A percentile compares a stretch with the other conserved stretches of the same genome.
phyloP scores from a whole-genome alignment of 2,888 invertebrate genomes.

The Eretmocerus hayati region DNA sequence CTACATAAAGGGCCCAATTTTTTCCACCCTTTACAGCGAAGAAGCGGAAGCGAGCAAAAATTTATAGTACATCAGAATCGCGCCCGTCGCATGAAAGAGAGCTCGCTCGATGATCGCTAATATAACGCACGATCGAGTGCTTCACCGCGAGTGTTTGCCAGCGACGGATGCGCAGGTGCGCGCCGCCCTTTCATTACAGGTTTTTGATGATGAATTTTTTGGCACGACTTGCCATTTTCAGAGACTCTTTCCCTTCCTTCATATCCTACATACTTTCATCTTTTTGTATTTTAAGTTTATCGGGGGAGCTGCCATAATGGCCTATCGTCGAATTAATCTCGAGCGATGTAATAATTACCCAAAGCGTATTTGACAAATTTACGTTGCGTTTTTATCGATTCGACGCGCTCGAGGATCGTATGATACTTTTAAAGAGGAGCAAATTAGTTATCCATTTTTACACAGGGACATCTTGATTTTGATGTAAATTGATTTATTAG shows the following conservation, averaged over 20 bases:
- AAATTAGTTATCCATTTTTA: too few relatives aligned
- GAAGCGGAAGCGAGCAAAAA: too few relatives aligned
- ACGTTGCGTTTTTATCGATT: too few relatives aligned
- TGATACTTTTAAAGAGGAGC: too few relatives aligned
- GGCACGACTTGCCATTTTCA: neutral
- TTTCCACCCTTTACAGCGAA: too few relatives aligned
- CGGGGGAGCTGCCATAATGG: neutral
- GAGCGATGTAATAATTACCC: constrained; percentile 10
- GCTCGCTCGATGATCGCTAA: too few relatives aligned
- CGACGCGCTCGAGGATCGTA: too few relatives aligned
- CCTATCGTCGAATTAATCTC: constrained; percentile 17
- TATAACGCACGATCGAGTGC: neutral
- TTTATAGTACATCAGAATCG: too few relatives aligned
- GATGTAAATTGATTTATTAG: too few relatives aligned
- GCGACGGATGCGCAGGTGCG: constrained; percentile 30
- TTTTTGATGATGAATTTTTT: constrained; percentile 37
- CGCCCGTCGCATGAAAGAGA: too few relatives aligned
- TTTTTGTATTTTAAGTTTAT: neutral
- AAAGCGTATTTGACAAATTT: constrained; percentile 14
- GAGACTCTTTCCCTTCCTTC: constrained; percentile 13
- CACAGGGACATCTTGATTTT: too few relatives aligned
- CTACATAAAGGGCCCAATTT: too few relatives aligned
- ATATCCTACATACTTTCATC: constrained; percentile 4
- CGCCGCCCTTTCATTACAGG: constrained; percentile 39
- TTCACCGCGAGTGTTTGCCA: neutral